phyloP scores from a whole-genome alignment of 1,140 invertebrate genomes.

The Leptinotarsa undecemlineata region DNA sequence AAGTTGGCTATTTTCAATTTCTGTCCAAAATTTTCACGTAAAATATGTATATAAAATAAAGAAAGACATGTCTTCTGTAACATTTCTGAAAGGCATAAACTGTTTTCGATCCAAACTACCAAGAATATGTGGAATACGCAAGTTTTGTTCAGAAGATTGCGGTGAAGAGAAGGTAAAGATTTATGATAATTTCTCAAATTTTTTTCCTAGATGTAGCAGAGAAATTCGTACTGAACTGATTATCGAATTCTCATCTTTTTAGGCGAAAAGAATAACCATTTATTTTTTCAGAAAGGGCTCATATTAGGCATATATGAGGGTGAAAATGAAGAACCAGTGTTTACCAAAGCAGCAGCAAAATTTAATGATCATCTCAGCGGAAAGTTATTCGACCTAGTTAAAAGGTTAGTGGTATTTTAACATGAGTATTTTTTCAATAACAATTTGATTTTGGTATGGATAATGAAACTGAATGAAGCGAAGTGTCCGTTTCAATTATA shows the following conservation, averaged over 20 bases:
- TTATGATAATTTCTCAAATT: conserved; percentile 6
- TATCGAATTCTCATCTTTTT: conserved; percentile 22
- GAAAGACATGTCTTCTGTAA: conserved; percentile 37
- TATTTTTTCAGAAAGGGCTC: conserved; percentile 43
- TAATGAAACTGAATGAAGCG: too few species aligned
- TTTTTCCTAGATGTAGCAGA: neutral
- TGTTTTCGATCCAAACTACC: conserved; percentile 30
- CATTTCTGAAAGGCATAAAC: conserved; percentile 36
- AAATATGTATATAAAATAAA: conserved; percentile 38
- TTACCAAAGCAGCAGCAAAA: conserved; percentile 45
- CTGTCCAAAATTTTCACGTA: conserved; percentile 42
- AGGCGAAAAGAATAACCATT: neutral
- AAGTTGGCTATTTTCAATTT: conserved; percentile 36
- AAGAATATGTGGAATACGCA: conserved; percentile 19
- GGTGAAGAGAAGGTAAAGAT: conserved; percentile 37
- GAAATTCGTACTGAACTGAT: conserved; percentile 33
- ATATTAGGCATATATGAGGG: conserved; percentile 53
- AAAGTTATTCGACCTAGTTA: conserved; percentile 45
- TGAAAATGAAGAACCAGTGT: conserved; percentile 43
- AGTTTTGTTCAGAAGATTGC: conserved; percentile 40
- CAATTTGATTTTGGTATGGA: too few species aligned
- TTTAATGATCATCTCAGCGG: conserved; percentile 46
- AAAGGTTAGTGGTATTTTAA: conserved; percentile 27
- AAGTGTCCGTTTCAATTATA: too few species aligned
- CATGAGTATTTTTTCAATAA: too few species aligned